Conservation (phyloP, 2,113 vertebrate genomes). For the Catharus minimus region DNA sequence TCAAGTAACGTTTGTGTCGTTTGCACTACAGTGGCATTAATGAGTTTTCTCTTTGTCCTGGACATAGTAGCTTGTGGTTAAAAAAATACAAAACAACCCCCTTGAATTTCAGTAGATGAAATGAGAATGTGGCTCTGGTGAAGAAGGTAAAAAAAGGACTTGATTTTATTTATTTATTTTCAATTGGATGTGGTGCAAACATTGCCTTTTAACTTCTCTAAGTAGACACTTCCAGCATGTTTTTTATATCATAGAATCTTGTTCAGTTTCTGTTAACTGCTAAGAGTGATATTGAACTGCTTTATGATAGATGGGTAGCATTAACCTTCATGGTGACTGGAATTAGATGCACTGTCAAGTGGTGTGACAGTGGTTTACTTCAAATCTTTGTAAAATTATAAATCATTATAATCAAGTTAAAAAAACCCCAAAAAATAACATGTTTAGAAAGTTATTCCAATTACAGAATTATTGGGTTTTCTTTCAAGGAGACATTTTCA, state of each 20-base stretch:
- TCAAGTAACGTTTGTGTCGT: accelerated
- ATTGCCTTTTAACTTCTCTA: background rate
- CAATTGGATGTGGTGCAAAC: background rate
- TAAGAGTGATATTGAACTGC: background rate
- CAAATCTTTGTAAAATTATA: background rate
- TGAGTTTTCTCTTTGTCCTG: background rate
- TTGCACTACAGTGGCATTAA: background rate
- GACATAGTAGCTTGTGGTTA: background rate
- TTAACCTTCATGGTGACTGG: background rate
- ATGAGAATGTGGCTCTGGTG: background rate
- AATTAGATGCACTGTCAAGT: background rate
- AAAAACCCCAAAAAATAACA: background rate
- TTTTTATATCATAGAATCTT: background rate
- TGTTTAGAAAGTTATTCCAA: background rate
- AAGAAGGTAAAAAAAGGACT: background rate
- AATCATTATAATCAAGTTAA: background rate
- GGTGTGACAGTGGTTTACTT: background rate
- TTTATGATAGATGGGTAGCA: background rate
- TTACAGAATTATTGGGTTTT: background rate
- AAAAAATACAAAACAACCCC: background rate
- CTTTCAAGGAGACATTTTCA: background rate
- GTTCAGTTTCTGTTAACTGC: background rate
- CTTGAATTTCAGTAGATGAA: background rate
- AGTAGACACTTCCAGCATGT: background rate
- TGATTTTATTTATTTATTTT: background rate